Evolutionary conservation across 2,888 invertebrate genomes (phyloP).

Genomic region (Ormyrus rosae): DNA sequence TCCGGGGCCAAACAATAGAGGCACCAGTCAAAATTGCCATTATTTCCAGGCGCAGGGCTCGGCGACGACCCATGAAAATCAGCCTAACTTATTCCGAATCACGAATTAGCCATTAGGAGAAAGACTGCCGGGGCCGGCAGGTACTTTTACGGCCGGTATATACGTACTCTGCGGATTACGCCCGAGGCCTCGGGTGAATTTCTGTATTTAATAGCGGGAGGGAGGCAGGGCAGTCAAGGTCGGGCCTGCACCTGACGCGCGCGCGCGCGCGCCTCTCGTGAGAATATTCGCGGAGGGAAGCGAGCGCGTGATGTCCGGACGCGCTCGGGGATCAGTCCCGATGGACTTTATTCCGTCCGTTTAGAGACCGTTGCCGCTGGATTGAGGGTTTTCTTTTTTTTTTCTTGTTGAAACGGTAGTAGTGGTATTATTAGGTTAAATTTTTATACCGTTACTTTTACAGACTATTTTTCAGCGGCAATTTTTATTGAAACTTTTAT

Average conservation of each 20-base stretch:
- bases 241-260: constrained; percentile 22
- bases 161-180: not conserved
- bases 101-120: constrained; percentile 67
- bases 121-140: not conserved
- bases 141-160: not conserved
- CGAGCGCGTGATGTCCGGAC: constrained; percentile 29
- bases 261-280: constrained; percentile 18
- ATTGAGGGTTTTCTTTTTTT: not conserved
- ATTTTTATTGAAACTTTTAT: too few relatives aligned
- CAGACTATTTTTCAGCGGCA: too few relatives aligned
- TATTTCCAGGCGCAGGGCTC: too few relatives aligned
- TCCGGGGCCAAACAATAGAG: not conserved
- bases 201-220: constrained; percentile 31
- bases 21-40: too few relatives aligned
- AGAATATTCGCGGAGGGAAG: constrained; percentile 29
- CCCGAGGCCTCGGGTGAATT: constrained; percentile 10
- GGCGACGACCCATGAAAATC: constrained; percentile 59
- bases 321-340: constrained; percentile 26
- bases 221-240: constrained; percentile 21
- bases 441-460: too few relatives aligned
- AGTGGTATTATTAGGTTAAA: too few relatives aligned
- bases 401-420: not conserved
- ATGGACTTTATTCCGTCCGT: not conserved
- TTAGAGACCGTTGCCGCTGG: not conserved
- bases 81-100: constrained; percentile 71